These are phyloP conservation scores for Limnephilus auricula DNA, from an alignment of 2,888 invertebrate genomes.

Conservation along the genomic window DNA sequence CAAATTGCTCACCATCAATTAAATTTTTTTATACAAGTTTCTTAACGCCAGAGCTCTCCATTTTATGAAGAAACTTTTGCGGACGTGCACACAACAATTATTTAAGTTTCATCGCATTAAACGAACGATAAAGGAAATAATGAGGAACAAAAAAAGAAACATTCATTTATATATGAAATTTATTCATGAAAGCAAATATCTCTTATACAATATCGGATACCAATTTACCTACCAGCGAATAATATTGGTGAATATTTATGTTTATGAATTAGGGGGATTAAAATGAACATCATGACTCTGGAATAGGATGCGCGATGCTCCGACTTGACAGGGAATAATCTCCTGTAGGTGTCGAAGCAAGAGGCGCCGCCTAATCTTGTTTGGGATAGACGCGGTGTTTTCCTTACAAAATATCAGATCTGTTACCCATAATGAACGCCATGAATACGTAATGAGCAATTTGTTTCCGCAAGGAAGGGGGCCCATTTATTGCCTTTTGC, in stretches of 20 bases:
- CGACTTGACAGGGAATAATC: conserved; percentile 26
- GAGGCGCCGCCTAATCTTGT: conserved; percentile 38
- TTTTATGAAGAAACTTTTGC: too few species aligned
- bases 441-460: conserved; percentile 65
- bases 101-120: too few species aligned
- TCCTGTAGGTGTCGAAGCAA: conserved; percentile 37
- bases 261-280: neutral
- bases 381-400: conserved; percentile 51
- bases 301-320: conserved; percentile 23
- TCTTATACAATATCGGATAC: neutral
- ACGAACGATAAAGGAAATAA: too few species aligned
- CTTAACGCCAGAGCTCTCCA: too few species aligned
- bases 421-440: conserved; percentile 62
- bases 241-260: neutral
- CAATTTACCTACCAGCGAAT: neutral
- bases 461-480: conserved; percentile 45
- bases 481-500: neutral
- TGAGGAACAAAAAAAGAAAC: too few species aligned
- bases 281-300: conserved; percentile 23
- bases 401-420: conserved; percentile 59
- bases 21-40: too few species aligned
- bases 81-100: too few species aligned
- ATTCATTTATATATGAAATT: neutral
- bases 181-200: neutral
- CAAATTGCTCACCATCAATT: too few species aligned